These are phyloP conservation scores for Leucozona laternaria DNA, from an alignment of 2,888 invertebrate species.

Conservation along the genomic window DNA sequence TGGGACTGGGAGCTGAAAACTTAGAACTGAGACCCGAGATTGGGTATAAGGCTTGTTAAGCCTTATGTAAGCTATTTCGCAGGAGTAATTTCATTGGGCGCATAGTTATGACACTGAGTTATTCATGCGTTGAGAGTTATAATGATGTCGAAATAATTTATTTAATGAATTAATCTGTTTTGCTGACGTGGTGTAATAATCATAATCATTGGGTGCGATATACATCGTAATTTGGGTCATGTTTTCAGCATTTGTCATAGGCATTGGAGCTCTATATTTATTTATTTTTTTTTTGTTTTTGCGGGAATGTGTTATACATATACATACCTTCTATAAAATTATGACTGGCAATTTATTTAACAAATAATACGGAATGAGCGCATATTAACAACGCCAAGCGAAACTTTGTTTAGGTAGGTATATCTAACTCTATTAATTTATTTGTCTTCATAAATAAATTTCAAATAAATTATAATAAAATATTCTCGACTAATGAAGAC, in stretches of 20 bases:
- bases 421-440: slow-evolving; percentile 15
- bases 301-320: background rate
- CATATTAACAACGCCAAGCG: background rate
- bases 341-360: slow-evolving; percentile 34
- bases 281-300: background rate
- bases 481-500: slow-evolving; percentile 19
- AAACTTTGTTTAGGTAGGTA: background rate
- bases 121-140: slow-evolving; percentile 60
- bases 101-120: slow-evolving; percentile 68
- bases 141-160: slow-evolving; percentile 72
- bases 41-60: slow-evolving; percentile 63
- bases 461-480: slow-evolving; percentile 26
- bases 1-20: too few species aligned
- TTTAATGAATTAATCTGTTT: slow-evolving; percentile 71
- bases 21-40: slow-evolving; percentile 6
- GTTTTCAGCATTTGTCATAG: slow-evolving; percentile 35
- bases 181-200: slow-evolving; percentile 59
- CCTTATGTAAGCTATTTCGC: slow-evolving; percentile 60
- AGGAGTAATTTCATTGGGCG: slow-evolving; percentile 50
- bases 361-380: background rate
- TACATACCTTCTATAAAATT: slow-evolving; percentile 1
- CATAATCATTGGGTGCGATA: slow-evolving; percentile 56
- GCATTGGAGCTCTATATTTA: background rate
- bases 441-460: slow-evolving; percentile 25
- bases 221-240: slow-evolving; percentile 44